Percentiles rank a stretch among this genome's conserved stretches.
These are phyloP conservation scores for Eurosta solidaginis DNA, from an alignment of 1,140 invertebrate genomes.

Conservation along the genomic window DNA sequence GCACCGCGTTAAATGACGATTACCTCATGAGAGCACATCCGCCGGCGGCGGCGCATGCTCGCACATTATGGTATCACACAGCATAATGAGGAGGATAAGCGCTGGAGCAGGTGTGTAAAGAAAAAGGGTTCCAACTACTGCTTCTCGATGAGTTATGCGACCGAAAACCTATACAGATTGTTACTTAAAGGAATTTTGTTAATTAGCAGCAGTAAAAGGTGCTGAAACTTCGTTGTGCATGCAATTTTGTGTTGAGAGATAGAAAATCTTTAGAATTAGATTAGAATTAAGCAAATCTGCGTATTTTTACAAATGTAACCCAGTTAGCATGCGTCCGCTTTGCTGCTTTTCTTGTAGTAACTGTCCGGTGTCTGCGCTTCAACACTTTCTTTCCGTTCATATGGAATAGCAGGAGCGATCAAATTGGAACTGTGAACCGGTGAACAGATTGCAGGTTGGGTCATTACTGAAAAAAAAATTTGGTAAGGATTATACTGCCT, in stretches of 20 bases:
- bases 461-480: no score
- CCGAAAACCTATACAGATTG: not conserved
- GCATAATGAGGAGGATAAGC: not conserved
- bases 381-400: no score
- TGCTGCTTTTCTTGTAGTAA: no score
- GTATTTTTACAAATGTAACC: no score
- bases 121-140: not conserved
- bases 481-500: no score
- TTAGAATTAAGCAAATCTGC: no score
- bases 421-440: no score
- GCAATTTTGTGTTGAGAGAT: not conserved
- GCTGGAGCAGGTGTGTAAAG: not conserved
- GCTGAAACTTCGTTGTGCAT: not conserved
- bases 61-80: slow-evolving; percentile 1
- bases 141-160: not conserved
- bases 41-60: not conserved
- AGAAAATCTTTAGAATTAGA: slow-evolving; percentile 11
- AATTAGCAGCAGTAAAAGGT: not conserved
- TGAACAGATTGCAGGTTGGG: no score
- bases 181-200: not conserved
- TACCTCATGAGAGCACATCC: not conserved
- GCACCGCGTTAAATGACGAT: not conserved
- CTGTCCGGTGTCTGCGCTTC: no score
- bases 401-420: no score
- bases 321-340: no score